Base-by-base conservation (phyloP, 2,888 invertebrate genomes). In the Parochlus steinenii region DNA sequence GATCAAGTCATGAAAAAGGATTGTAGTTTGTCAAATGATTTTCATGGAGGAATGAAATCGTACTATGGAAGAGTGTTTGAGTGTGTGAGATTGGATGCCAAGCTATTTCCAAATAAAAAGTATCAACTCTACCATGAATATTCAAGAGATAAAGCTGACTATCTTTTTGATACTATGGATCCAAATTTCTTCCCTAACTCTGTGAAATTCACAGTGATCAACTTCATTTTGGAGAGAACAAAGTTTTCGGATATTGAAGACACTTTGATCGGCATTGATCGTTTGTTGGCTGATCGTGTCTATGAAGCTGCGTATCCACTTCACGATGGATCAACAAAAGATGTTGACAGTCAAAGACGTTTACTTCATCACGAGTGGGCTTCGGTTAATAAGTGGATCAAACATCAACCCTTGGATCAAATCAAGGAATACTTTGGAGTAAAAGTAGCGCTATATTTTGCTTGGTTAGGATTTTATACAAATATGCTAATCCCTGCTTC, bases 401-500 rank as follows among this genome's bases (percentile, higher is more conserved):
- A 77, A n/a, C 18, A 36, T 18, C 36, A 36, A n/a, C 82, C 82
- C 3, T 55, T 82, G 39, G 79, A 82, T 52, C 67, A 72, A 43
- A 71, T 83, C 39, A 74, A 76, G 63, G 74, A 77, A 47, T 79
- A 80, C 55, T 79, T 77, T 52, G 79, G 79, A 30, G 71, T 75
- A 3, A 78, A 74, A 58, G 69, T 80, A 44, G 81, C 76, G 1
- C 61, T 85, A 38, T 83, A 85, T 55, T 85, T 82, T 57, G 74
- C 81, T 10, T 85, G 83, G 83, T 62, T 83, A 30, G 83, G 83
- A 24, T 85, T 80, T 58, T 85, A 85, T 52, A 83, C 82, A 1
- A 73, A 74, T 51, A 80, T 81, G 79, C 58, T 85, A 37, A 75
- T 83, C 44, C 76, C 78, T 10, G 72, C 77, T 3, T 67, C 77